Evolutionary conservation across 1,140 invertebrate genomes (phyloP), one percentile per base, ranked within the genome.

Genomic region (Drosophila bocki): DNA sequence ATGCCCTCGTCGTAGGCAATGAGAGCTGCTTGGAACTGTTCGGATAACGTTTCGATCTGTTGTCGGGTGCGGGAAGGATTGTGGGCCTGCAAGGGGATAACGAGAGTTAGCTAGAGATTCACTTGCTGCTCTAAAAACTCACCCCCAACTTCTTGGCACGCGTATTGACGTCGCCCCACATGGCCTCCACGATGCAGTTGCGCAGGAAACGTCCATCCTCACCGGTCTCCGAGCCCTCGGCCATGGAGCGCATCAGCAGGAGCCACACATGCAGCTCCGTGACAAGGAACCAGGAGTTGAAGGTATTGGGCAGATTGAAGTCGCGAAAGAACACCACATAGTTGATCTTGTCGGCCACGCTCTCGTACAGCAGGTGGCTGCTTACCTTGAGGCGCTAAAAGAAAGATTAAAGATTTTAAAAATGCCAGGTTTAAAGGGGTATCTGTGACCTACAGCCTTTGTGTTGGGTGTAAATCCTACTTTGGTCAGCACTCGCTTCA

Each of bases 241-340:
- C 95, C 96, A 97, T 97, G 7, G 95, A 94, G 47, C 97, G 94
- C 15, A 95, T 94, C 87, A 96, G 93, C 9, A 97, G 77, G 93
- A 98, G 95, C 97, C 97, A 98, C 1, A 98, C 94, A 92, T 98
- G 97, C 17, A 98, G 93, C 92, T 98, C 97, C 3, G 96, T 97
- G 3, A 98, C 93, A 3, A 95, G 88, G 92, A 97, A 98, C 97
- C 97, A 98, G 1, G 97, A 97, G 76, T 95, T 94, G 91, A 97
- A 97, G 37, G 96, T 97, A 78, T 98, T 97, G 22, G 95, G 94
- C 87, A 98, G 92, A 47, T 96, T 93, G 61, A 96, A 95, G 85
- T 95, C 95, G 94, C 93, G 80, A 93, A 96, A 95, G 93, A 95
- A 95, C 57, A 94, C 93, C 3, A 92, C 69, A 83, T 95, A 95